phyloP scores from a whole-genome alignment of 92 coral and sea anemone species.

The Montipora capitata region DNA sequence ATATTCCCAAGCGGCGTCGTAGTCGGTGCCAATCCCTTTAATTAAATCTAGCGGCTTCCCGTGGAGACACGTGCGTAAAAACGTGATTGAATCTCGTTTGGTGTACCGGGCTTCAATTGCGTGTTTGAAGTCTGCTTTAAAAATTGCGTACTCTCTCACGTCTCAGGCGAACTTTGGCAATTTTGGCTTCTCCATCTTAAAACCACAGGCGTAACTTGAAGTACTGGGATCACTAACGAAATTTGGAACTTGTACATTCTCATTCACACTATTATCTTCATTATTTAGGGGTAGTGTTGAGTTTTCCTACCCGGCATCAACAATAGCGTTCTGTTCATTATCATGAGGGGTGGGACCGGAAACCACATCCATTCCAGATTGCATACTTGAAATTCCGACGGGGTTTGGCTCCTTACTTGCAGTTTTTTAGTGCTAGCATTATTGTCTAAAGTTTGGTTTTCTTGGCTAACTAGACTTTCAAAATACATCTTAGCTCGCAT shows the following conservation, averaged over 20 bases:
- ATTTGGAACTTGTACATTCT: conserved; percentile 4
- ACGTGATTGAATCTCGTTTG: conserved; percentile 73
- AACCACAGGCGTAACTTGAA: conserved; percentile 30
- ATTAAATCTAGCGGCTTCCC: too few species aligned
- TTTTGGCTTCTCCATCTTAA: conserved; percentile 77
- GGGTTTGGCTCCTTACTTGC: neutral
- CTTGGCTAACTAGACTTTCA: conserved; percentile 16
- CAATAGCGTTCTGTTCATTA: neutral
- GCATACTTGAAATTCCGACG: conserved; percentile 24
- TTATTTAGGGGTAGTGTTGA: neutral
- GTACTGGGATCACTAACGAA: neutral
- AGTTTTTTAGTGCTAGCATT: neutral
- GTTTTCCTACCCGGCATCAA: neutral
- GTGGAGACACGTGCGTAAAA: conserved; percentile 68
- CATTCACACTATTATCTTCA: neutral
- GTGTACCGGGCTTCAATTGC: conserved; percentile 53
- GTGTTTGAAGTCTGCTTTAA: conserved; percentile 72
- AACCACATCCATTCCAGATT: conserved; percentile 22
- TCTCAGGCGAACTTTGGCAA: conserved; percentile 79
- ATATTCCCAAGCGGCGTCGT: too few species aligned
- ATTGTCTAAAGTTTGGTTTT: neutral
- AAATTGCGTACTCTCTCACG: conserved; percentile 67
- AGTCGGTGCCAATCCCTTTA: too few species aligned
- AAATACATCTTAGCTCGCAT: conserved; percentile 45
- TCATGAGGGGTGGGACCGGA: conserved; percentile 12